Evolutionary conservation across 1,140 invertebrate species (phyloP).

Genomic region (Ostrea denselamellosa): DNA sequence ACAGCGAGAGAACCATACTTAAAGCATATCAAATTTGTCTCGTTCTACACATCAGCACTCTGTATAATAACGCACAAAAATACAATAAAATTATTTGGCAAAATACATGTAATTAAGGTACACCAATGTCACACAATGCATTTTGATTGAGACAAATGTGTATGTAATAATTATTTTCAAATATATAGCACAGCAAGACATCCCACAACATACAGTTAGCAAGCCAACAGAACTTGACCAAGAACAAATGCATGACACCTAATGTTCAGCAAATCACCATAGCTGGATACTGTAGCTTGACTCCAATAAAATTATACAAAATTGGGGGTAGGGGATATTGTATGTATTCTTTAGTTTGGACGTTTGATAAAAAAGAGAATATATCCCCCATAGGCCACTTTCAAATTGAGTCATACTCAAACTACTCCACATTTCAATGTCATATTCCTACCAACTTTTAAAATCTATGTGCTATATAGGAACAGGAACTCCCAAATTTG

Average conservation of each 20-base stretch:
- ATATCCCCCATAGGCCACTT: too few species aligned
- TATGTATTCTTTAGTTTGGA: too few species aligned
- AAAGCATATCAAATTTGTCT: not conserved
- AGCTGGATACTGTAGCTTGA: too few species aligned
- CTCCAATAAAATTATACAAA: too few species aligned
- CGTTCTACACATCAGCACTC: not conserved
- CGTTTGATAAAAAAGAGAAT: too few species aligned
- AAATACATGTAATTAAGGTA: not conserved
- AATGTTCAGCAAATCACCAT: too few species aligned
- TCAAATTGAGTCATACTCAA: too few species aligned
- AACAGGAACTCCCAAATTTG: too few species aligned
- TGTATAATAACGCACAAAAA: not conserved
- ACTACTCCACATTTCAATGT: too few species aligned
- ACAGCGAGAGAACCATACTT: not conserved
- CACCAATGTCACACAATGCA: not conserved
- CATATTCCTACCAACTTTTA: too few species aligned
- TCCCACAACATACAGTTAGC: not conserved
- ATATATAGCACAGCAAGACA: not conserved
- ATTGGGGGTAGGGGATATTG: too few species aligned
- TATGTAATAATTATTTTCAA: not conserved
- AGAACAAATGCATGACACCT: not conserved
- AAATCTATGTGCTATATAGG: too few species aligned
- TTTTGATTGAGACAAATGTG: constrained; percentile 33
- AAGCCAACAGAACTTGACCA: not conserved
- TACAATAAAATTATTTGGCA: not conserved